A percentile compares a stretch with the other conserved stretches of the same genome.
Evolutionary conservation across 2,797 vertebrate species (phyloP).

Genomic region (Nasua narica): DNA sequence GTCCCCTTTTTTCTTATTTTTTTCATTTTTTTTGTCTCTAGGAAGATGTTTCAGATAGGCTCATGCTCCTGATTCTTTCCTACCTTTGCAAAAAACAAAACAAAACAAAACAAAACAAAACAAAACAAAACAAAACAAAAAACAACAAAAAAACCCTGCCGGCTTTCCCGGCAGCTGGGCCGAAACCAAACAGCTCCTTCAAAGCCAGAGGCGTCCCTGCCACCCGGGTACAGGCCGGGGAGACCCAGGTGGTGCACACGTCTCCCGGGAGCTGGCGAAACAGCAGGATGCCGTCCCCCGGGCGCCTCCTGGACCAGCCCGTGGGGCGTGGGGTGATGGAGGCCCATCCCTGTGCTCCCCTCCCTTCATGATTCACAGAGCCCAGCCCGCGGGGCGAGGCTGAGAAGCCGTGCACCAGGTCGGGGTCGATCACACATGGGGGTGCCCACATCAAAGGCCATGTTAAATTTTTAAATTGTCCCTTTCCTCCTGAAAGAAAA

Average conservation of each 20-base stretch:
- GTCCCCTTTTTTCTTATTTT: neutral
- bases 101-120: too few species aligned
- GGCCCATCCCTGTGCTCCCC: neutral
- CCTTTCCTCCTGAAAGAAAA: neutral
- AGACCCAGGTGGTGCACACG: rapidly evolving
- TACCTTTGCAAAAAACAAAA: neutral
- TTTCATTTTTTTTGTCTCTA: neutral
- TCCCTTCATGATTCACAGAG: neutral
- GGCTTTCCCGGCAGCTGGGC: neutral
- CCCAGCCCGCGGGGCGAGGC: neutral
- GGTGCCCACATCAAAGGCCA: neutral
- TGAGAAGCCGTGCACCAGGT: neutral
- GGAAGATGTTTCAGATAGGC: neutral
- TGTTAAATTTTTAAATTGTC: neutral
- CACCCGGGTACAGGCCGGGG: rapidly evolving
- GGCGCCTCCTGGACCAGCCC: neutral
- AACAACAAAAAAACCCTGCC: neutral
- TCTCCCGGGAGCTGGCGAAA: neutral
- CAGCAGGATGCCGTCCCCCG: rapidly evolving
- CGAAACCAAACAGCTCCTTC: too few species aligned
- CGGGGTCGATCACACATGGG: neutral
- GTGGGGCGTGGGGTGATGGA: neutral
- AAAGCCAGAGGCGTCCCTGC: rapidly evolving
- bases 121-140: too few species aligned
- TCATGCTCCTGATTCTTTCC: neutral